A percentile compares a stretch with the other conserved stretches of the same genome.
Conservation (phyloP, 2,113 vertebrate genomes). For the Misgurnus mizolepis region DNA sequence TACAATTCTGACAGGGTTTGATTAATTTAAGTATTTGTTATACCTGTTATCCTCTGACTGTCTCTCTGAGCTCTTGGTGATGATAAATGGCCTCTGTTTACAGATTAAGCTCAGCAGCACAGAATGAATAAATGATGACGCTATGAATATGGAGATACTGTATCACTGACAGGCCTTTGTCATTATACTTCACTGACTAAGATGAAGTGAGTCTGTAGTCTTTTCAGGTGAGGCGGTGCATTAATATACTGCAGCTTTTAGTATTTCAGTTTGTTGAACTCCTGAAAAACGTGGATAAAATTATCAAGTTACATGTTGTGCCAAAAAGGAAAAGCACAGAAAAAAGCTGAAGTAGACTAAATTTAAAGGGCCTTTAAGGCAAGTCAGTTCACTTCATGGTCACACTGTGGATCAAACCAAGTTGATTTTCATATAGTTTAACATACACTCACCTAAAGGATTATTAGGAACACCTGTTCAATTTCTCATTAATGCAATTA, state of each 20-base stretch:
- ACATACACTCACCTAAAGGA: too few relatives aligned
- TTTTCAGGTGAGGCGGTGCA: slow-evolving; percentile 16
- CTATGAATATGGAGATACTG: slow-evolving; percentile 41
- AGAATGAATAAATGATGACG: slow-evolving; percentile 50
- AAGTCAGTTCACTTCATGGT: neutral
- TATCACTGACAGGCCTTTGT: slow-evolving; percentile 19
- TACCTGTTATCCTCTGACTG: neutral
- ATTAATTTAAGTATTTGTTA: slow-evolving; percentile 5
- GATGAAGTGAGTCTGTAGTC: slow-evolving; percentile 38
- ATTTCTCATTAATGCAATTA: too few relatives aligned
- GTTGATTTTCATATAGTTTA: too few relatives aligned
- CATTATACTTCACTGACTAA: slow-evolving; percentile 31
- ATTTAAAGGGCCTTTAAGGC: neutral
- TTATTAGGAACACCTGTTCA: too few relatives aligned
- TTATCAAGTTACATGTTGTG: neutral
- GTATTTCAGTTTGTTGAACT: neutral
- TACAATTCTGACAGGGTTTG: neutral
- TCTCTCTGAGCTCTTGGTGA: slow-evolving; percentile 36
- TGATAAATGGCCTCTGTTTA: slow-evolving; percentile 38
- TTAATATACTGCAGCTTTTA: neutral
- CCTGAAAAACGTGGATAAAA: neutral
- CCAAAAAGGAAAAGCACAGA: neutral
- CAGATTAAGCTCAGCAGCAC: slow-evolving; percentile 28
- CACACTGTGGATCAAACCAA: too few relatives aligned
- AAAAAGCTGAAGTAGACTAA: neutral